Conservation (phyloP, 2,113 vertebrate genomes). For the Shinisaurus crocodilurus region DNA sequence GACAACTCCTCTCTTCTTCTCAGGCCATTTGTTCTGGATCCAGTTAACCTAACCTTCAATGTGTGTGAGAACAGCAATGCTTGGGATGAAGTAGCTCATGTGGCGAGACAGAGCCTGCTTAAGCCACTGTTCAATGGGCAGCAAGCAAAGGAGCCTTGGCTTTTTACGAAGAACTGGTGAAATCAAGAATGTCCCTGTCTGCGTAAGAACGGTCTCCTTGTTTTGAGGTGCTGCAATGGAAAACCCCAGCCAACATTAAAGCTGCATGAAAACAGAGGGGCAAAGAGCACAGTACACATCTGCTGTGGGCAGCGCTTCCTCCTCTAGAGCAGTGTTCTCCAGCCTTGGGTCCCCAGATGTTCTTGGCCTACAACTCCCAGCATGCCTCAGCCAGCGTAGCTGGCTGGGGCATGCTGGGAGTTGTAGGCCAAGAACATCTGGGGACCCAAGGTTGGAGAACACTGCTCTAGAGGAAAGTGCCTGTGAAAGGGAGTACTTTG, state of each 20-base stretch:
- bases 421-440: too few relatives aligned
- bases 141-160: slow-evolving; percentile 22
- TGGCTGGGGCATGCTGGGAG: too few relatives aligned
- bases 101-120: slow-evolving; percentile 23
- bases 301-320: background rate
- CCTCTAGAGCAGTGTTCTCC: too few relatives aligned
- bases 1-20: background rate
- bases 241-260: background rate
- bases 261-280: background rate
- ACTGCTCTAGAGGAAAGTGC: background rate
- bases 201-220: background rate
- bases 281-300: background rate
- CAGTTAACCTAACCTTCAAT: slow-evolving; percentile 47
- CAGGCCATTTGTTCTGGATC: slow-evolving; percentile 51
- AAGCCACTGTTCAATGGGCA: slow-evolving; percentile 48
- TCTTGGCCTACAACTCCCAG: too few relatives aligned
- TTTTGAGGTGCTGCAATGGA: background rate
- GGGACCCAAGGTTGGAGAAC: too few relatives aligned
- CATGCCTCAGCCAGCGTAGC: too few relatives aligned
- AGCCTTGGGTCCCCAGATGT: too few relatives aligned
- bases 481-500: background rate
- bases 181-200: background rate
- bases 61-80: slow-evolving; percentile 38
- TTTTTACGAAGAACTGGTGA: slow-evolving; percentile 56
- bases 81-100: slow-evolving; percentile 29